Evolutionary conservation across 2,888 invertebrate species (phyloP), one percentile per base, ranked within the genome.

Genomic region (Plebejus anna): DNA sequence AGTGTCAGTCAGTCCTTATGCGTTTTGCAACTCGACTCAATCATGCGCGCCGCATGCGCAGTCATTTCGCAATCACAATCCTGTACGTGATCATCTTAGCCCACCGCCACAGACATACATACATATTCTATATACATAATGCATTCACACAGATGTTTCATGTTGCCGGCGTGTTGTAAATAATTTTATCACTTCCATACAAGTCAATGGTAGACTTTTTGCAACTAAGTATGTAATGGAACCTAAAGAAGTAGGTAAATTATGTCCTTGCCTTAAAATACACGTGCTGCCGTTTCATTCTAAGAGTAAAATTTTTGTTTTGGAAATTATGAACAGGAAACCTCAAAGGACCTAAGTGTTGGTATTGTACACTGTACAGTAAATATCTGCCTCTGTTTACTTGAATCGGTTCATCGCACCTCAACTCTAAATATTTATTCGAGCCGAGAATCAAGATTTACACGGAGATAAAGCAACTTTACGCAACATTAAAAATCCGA

Each of bases 51-150:
- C 42, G 71, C 42, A 42, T 61, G 75, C 61, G 75, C 47, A 42
- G 66, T 75, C 75, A 75, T 75, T 59, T 32, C 47, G 42, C 75
- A 75, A 75, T 75, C 75, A 47, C 75, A 61, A 66, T n/a, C 55
- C 55, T n/a, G 38, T 38, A 38, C 71, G 42, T 71, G 71, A 71
- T 71, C 42, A 71, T 71, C 71, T 38, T 71, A 71, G 71, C n/a
- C 71, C 71, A 71, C 71, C 66, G 66, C 32, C 66, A 28, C 28
- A 66, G 32, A 66, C 66, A 66, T 66, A 66, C 66, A 66, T 32
- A 16, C 66, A 36, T 22, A 66, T 55, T 16, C 13, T 66, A 66
- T 32, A 66, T 32, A 36, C 66, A 32, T 7, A 16, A 16, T 4
- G 13, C 66, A 66, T 66, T 36, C 22, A 6, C 66, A 66, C 32